Conservation (phyloP, 2,113 vertebrate species). For the Peromyscus leucopus region DNA sequence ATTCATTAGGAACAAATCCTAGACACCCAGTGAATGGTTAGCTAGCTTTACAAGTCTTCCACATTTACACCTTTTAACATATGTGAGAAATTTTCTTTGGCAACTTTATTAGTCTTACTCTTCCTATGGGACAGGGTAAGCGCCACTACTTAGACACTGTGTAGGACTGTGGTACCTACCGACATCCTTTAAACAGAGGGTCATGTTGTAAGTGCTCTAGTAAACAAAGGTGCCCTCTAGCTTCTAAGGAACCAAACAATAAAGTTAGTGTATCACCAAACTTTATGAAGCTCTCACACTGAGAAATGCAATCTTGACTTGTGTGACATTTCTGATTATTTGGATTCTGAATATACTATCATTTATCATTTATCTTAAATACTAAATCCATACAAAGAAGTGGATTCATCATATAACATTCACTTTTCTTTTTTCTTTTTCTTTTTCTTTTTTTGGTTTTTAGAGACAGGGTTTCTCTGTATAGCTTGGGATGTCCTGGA, state of each 20-base stretch:
- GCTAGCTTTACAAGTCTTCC: neutral
- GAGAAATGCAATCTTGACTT: conserved; percentile 29
- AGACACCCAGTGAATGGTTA: neutral
- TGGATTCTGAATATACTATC: conserved; percentile 9
- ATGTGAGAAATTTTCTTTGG: neutral
- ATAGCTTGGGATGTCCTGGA: neutral
- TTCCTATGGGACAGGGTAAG: neutral
- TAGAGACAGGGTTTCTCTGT: neutral
- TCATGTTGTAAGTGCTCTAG: neutral
- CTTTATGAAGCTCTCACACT: neutral
- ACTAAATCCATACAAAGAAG: neutral
- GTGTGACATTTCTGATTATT: neutral
- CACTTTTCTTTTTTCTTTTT: neutral
- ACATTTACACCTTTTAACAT: neutral
- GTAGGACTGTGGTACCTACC: neutral
- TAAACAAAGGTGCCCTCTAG: neutral
- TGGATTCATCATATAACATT: neutral
- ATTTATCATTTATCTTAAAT: neutral
- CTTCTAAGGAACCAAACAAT: conserved; percentile 33
- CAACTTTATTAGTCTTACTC: neutral
- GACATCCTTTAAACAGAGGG: neutral
- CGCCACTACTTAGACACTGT: neutral
- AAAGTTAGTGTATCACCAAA: neutral
- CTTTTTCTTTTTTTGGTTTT: neutral
- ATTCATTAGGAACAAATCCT: neutral